phyloP scores from a whole-genome alignment of 2,797 vertebrate species.

The Gadopsis marmoratus region DNA sequence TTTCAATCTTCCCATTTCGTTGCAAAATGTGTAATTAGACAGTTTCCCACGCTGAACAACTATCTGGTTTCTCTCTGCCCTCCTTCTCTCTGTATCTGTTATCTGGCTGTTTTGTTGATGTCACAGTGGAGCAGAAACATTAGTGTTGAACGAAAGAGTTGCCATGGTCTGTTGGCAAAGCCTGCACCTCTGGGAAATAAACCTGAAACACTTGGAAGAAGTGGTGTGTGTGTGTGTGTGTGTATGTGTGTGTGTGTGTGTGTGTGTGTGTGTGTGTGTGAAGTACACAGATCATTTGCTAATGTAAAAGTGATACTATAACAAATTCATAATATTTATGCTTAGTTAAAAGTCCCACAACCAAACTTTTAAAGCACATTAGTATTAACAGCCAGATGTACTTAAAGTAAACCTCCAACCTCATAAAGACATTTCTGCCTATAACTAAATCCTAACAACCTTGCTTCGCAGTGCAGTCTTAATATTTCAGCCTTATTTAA shows the following conservation, averaged over 20 bases:
- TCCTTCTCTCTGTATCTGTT: conserved; percentile 40
- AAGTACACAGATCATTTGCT: neutral
- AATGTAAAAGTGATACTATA: neutral
- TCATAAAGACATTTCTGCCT: no score
- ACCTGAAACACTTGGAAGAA: conserved; percentile 34
- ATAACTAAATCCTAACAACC: neutral
- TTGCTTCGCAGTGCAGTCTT: neutral
- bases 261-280: neutral
- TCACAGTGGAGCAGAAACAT: conserved; percentile 52
- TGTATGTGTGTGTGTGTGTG: conserved; percentile 6
- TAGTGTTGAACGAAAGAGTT: conserved; percentile 69
- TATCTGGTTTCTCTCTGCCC: conserved; percentile 36
- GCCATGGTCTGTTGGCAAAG: conserved; percentile 49
- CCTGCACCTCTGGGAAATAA: conserved; percentile 56
- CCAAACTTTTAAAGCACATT: no score
- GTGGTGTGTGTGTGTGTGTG: neutral
- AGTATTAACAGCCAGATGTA: neutral
- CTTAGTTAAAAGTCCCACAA: no score
- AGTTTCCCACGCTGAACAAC: conserved; percentile 70
- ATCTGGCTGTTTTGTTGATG: conserved; percentile 66
- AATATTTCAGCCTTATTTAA: neutral
- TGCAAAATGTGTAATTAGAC: conserved; percentile 70
- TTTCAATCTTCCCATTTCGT: conserved; percentile 51
- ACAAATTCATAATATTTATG: neutral
- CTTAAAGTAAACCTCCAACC: neutral